Evolutionary conservation across 2,113 vertebrate species (phyloP), one percentile per base, ranked within the genome.

Genomic region (Saguinus midas): DNA sequence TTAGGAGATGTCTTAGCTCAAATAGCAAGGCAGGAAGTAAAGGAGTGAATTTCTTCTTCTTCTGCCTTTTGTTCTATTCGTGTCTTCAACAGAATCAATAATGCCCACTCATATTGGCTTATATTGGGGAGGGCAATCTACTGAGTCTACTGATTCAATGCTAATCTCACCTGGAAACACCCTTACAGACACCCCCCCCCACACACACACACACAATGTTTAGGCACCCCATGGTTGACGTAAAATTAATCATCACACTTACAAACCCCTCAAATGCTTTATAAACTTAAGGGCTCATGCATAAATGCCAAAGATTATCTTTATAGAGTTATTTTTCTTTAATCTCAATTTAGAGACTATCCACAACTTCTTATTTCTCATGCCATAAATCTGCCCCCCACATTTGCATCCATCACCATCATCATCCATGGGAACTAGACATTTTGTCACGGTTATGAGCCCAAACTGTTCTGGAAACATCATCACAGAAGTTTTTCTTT

Each of bases 371-470:
- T 79, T 35, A 81, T 64, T 14, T 85, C 9, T 87, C 12, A 70
- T 87, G 50, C 3, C 32, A 58, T 96, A 68, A 80, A 90, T 57
- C 13, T 55, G 0, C 61, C 1, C 1, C 11, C 13, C 18, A 21
- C 4, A 48, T 95, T 86, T 82, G 6, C n/a, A 92, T 18, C 12
- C 0, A 18, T n/a, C n/a, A 40, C 29, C 6, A 27, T 72, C 64
- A 68, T 14, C 50, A 45, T 45, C 18, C 29, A 64, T 32, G 32
- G 32, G 78, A 81, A n/a, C 25, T 79, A 82, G 21, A 3, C 27
- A 87, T 95, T 94, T 94, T 91, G 25, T 84, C 52, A 66, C 43
- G 40, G 29, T 75, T 35, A 76, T 91, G 61, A 89, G 66, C 68
- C 48, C 16, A 57, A 57, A 57, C 18, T 85, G 4, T 25, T 45